These are phyloP conservation scores for Phoxinus dragarum DNA, from an alignment of 2,797 vertebrate genomes.

Conservation along the genomic window DNA sequence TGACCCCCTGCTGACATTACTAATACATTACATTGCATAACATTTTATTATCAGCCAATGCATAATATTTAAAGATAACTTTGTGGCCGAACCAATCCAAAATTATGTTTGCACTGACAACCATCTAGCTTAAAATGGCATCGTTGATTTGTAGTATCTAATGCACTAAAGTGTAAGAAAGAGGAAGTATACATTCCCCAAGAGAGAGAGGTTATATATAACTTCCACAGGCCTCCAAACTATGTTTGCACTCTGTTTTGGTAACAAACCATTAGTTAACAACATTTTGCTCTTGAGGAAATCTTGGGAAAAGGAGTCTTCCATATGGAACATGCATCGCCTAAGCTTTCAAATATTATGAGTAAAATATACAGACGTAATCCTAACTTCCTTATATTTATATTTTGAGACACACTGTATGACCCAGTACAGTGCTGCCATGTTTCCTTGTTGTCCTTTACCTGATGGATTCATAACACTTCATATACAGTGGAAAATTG, in stretches of 20 bases:
- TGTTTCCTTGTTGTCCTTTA: slow-evolving; percentile 11
- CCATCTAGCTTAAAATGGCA: not conserved
- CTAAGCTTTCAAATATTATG: not conserved
- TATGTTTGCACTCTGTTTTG: slow-evolving; percentile 5
- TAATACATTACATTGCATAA: not conserved
- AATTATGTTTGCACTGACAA: not conserved
- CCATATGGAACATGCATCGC: not conserved
- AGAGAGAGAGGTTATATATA: slow-evolving; percentile 1
- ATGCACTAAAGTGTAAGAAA: slow-evolving; percentile 3
- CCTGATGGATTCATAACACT: slow-evolving; percentile 22
- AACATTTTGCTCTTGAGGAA: not conserved
- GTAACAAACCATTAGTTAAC: slow-evolving; percentile 28
- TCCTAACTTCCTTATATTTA: not conserved
- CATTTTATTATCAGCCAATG: not conserved
- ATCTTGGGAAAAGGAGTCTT: not conserved
- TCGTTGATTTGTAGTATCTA: not conserved
- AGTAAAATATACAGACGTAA: slow-evolving; percentile 13
- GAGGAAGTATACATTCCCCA: slow-evolving; percentile 5
- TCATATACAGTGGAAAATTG: not conserved
- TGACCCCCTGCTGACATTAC: not conserved
- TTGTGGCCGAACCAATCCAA: not conserved
- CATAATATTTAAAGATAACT: not conserved
- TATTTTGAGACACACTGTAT: not conserved
- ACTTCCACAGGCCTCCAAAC: slow-evolving; percentile 8
- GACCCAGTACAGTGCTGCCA: not conserved